These are phyloP conservation scores for Crepidodera aurea DNA, from an alignment of 2,888 invertebrate genomes.

Conservation along the genomic window DNA sequence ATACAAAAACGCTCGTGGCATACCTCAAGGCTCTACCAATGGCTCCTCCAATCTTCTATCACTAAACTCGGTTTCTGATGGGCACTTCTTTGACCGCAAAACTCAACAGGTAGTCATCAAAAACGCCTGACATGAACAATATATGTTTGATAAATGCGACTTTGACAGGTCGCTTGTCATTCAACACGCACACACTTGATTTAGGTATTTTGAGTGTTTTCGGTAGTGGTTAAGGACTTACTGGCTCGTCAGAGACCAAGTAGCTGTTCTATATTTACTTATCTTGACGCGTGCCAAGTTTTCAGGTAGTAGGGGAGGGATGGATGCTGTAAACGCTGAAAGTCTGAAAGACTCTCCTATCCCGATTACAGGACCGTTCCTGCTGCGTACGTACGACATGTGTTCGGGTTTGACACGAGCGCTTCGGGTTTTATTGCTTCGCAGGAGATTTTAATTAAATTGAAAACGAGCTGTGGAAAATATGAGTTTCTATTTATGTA, in stretches of 20 bases:
- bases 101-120: constrained; percentile 40
- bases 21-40: constrained; percentile 44
- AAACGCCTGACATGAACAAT: no score
- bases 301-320: constrained; percentile 55
- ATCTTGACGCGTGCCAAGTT: constrained; percentile 62
- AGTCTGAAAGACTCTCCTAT: constrained; percentile 19
- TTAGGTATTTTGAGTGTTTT: constrained; percentile 31
- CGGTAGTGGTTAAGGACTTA: constrained; percentile 47
- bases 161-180: constrained; percentile 43
- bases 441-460: constrained; percentile 17
- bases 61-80: constrained; percentile 18
- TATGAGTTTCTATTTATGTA: no score
- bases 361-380: constrained; percentile 25
- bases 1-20: constrained; percentile 72
- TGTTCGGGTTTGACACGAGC: constrained; percentile 8
- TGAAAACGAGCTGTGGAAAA: no score
- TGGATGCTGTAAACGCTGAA: constrained; percentile 26
- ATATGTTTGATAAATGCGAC: constrained; percentile 1
- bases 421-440: constrained; percentile 9
- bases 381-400: neutral
- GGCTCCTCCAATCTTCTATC: constrained; percentile 36
- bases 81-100: neutral
- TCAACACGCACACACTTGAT: constrained; percentile 42
- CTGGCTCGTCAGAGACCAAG: constrained; percentile 57
- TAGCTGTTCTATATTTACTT: constrained; percentile 63